phyloP scores from a whole-genome alignment of 2,888 invertebrate genomes.

The Germaria angustata region DNA sequence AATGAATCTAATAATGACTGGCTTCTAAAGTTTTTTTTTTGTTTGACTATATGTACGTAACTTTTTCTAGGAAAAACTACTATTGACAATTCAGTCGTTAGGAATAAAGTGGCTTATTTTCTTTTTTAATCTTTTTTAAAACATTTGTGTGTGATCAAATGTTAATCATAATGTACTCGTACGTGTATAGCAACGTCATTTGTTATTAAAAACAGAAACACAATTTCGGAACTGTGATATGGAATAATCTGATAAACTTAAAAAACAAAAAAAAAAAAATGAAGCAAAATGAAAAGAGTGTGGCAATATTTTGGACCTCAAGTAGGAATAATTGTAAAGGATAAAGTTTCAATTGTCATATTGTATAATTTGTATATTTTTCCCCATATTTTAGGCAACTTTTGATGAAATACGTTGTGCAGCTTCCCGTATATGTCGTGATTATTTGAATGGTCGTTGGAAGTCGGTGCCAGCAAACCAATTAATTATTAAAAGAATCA shows the following conservation, averaged over 20 bases:
- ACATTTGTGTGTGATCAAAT: slow-evolving; percentile 6
- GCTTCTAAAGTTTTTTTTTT: not conserved
- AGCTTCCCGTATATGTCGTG: slow-evolving; percentile 91
- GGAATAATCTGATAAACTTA: not conserved
- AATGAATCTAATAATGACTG: slow-evolving; percentile 7
- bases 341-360: not conserved
- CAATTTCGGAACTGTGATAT: slow-evolving; percentile 34
- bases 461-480: slow-evolving; percentile 89
- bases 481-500: slow-evolving; percentile 90
- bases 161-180: not conserved
- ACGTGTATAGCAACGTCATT: slow-evolving; percentile 29
- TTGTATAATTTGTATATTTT: not conserved
- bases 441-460: slow-evolving; percentile 95
- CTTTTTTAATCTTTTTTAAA: not conserved
- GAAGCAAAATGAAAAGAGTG: slow-evolving; percentile 58
- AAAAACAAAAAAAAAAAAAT: no score
- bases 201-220: not conserved
- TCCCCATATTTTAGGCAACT: slow-evolving; percentile 72
- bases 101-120: slow-evolving; percentile 40
- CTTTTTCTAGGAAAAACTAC: not conserved
- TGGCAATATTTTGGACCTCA: slow-evolving; percentile 62
- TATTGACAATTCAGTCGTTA: not conserved
- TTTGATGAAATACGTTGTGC: slow-evolving; percentile 88
- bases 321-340: slow-evolving; percentile 25
- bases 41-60: slow-evolving; percentile 6